phyloP scores from a whole-genome alignment of 2,888 invertebrate genomes.

The Thumatha senex region DNA sequence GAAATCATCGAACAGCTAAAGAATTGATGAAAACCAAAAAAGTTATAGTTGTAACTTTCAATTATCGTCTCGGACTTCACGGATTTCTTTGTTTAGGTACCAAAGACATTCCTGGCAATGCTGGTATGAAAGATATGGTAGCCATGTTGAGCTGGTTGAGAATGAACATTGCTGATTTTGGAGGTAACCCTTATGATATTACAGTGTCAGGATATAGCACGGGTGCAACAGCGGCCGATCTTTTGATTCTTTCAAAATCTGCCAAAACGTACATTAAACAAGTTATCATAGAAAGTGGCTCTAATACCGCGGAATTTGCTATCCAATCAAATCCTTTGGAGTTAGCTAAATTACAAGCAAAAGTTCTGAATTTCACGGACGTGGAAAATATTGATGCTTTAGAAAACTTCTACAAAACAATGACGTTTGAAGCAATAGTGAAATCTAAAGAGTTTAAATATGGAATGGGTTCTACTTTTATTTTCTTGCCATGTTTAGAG shows the following conservation, averaged over 20 bases:
- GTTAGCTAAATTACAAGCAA: neutral
- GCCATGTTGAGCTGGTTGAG: slow-evolving; percentile 3
- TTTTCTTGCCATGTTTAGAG: slow-evolving; percentile 2
- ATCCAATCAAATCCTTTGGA: slow-evolving; percentile 1
- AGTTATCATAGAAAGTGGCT: slow-evolving; percentile 6
- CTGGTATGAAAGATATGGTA: slow-evolving; percentile 5
- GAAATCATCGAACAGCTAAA: neutral
- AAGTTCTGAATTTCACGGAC: neutral
- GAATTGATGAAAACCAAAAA: neutral
- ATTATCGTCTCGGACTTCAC: slow-evolving; percentile 3
- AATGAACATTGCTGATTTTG: slow-evolving; percentile 1
- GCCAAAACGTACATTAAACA: neutral
- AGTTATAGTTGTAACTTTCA: slow-evolving; percentile 1
- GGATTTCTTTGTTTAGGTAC: slow-evolving; percentile 6
- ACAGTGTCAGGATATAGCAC: slow-evolving; percentile 1
- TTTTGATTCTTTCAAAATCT: slow-evolving; percentile 4
- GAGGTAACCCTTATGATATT: slow-evolving; percentile 6
- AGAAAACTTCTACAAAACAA: neutral
- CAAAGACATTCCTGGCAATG: slow-evolving; percentile 3
- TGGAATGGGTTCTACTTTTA: neutral
- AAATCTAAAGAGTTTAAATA: neutral
- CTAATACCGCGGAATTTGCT: neutral
- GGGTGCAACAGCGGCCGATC: slow-evolving; percentile 1
- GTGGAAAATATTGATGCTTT: slow-evolving; percentile 1
- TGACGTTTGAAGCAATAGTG: neutral